Conservation (phyloP, 2,797 vertebrate species). For the Eidolon dupreanum region DNA sequence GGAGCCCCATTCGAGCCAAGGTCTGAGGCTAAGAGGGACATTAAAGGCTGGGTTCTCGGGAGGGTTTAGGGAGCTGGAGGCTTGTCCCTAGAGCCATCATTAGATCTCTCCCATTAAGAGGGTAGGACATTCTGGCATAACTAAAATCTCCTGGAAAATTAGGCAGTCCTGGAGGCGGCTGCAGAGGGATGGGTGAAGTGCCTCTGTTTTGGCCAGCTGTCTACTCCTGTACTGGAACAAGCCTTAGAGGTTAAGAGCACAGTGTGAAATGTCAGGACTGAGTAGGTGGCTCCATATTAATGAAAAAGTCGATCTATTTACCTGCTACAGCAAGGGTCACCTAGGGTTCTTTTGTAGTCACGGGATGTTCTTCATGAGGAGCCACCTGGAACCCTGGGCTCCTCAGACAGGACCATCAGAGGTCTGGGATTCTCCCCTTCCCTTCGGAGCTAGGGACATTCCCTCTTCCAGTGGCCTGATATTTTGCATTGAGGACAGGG, state of each 20-base stretch:
- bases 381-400: not conserved
- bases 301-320: not conserved
- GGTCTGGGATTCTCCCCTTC: not conserved
- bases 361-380: not conserved
- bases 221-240: not conserved
- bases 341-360: not conserved
- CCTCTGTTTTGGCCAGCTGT: not conserved
- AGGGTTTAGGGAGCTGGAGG: not conserved
- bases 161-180: not conserved
- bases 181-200: not conserved
- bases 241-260: not conserved
- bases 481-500: not conserved
- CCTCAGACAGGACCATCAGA: not conserved
- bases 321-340: not conserved
- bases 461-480: not conserved
- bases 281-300: not conserved
- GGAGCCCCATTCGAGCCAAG: no score
- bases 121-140: not conserved
- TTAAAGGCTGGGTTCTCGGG: no score
- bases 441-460: not conserved
- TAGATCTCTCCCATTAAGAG: not conserved
- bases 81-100: not conserved
- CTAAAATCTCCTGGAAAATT: not conserved
- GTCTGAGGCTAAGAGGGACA: no score
- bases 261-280: not conserved